A percentile compares a stretch with the other conserved stretches of the same genome.
Evolutionary conservation across 2,797 vertebrate species (phyloP).

Genomic region (Delichon dasypus): DNA sequence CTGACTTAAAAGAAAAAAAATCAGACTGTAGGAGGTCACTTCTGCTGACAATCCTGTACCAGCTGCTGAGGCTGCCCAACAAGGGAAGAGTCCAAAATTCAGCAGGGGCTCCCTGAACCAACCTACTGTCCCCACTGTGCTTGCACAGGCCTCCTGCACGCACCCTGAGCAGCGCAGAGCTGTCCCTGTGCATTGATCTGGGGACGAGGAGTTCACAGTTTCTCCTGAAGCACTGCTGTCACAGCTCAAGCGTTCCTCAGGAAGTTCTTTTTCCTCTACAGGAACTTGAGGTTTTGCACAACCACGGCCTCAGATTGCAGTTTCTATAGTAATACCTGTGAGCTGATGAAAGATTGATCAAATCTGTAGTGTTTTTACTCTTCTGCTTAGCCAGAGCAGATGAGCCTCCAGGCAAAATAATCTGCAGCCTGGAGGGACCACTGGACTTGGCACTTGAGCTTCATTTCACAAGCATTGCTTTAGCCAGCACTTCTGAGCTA

Average conservation of each 20-base stretch:
- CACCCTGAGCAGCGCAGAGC: no score
- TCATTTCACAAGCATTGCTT: neutral
- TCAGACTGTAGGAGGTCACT: neutral
- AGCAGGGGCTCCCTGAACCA: neutral
- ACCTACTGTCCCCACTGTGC: rapidly evolving
- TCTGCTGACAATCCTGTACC: neutral
- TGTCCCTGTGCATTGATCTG: neutral
- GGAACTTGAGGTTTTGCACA: neutral
- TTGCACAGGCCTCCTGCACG: neutral
- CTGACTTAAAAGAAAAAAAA: neutral
- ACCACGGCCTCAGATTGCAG: neutral
- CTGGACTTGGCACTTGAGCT: neutral
- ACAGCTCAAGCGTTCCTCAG: neutral
- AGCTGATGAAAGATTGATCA: neutral
- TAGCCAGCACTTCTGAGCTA: neutral
- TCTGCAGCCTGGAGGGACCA: neutral
- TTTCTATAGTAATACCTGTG: neutral
- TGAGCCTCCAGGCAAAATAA: slow-evolving; percentile 7
- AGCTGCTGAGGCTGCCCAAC: neutral
- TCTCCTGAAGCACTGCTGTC: neutral
- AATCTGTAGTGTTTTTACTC: neutral
- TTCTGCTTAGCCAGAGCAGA: neutral
- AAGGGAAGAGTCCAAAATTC: neutral
- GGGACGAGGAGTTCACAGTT: rapidly evolving
- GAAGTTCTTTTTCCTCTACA: neutral